phyloP scores from a whole-genome alignment of 2,797 vertebrate species.

The Graptemys geographica region DNA sequence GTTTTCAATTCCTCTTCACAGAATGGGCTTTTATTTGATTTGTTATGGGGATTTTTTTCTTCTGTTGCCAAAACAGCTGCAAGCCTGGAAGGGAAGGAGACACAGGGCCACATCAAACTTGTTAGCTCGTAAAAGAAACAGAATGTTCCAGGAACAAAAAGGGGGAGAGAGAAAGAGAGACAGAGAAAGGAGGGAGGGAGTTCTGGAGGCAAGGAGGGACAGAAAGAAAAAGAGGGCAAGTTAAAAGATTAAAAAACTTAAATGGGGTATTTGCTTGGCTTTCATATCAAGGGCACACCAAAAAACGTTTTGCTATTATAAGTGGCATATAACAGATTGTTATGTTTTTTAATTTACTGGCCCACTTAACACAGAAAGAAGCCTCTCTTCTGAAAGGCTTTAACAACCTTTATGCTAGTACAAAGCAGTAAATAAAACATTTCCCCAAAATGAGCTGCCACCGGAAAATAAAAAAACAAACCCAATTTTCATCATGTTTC shows the following conservation, averaged over 20 bases:
- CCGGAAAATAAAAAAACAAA: neutral
- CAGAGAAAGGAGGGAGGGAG: neutral
- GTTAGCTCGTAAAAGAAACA: constrained; percentile 82
- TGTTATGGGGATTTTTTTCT: constrained; percentile 88
- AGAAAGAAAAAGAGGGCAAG: neutral
- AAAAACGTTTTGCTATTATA: constrained; percentile 57
- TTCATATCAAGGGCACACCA: constrained; percentile 36
- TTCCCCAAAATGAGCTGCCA: neutral
- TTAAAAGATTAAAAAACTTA: constrained; percentile 31
- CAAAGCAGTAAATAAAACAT: constrained; percentile 61
- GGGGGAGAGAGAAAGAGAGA: constrained; percentile 1
- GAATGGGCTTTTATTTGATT: constrained; percentile 90
- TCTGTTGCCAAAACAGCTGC: constrained; percentile 91
- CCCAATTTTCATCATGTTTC: neutral
- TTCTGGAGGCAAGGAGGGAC: neutral
- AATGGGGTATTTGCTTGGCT: constrained; percentile 40
- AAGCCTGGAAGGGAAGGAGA: constrained; percentile 88
- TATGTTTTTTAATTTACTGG: constrained; percentile 66
- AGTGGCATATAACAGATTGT: constrained; percentile 17
- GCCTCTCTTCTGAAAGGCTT: constrained; percentile 37
- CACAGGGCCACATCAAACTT: constrained; percentile 87
- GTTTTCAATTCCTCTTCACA: constrained; percentile 90
- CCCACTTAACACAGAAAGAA: constrained; percentile 32
- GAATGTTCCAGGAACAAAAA: constrained; percentile 80
- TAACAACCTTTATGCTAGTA: constrained; percentile 15